These are phyloP conservation scores for Philotrypesis tridentata DNA, from an alignment of 1,140 invertebrate species.

Conservation along the genomic window DNA sequence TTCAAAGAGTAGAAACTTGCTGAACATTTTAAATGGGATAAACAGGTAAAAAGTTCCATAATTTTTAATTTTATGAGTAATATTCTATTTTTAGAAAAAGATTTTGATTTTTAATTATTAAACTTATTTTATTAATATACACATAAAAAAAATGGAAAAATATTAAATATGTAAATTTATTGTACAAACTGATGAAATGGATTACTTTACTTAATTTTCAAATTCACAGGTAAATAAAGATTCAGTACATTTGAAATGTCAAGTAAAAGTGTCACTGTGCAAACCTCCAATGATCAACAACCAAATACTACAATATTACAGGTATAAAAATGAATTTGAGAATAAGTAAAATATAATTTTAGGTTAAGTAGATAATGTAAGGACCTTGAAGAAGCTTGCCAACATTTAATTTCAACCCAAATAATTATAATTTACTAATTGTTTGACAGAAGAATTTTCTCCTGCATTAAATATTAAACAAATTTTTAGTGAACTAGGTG, in stretches of 20 bases:
- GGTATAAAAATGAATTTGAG: conserved; percentile 67
- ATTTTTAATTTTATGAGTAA: too few relatives aligned
- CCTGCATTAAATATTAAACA: conserved; percentile 79
- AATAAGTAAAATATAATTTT: neutral
- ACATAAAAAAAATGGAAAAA: too few relatives aligned
- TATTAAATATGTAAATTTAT: too few relatives aligned
- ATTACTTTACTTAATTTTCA: neutral
- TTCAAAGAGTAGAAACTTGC: too few relatives aligned
- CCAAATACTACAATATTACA: conserved; percentile 83
- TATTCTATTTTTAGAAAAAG: too few relatives aligned
- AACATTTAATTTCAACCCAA: conserved; percentile 82
- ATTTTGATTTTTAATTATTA: too few relatives aligned
- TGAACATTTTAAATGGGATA: too few relatives aligned
- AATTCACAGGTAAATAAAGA: neutral
- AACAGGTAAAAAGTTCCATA: too few relatives aligned
- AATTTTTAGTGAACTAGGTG: conserved; percentile 77
- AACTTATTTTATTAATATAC: too few relatives aligned
- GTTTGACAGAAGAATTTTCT: conserved; percentile 77
- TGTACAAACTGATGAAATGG: too few relatives aligned
- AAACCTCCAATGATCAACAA: conserved; percentile 80
- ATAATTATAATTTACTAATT: conserved; percentile 82
- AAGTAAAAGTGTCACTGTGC: conserved; percentile 73
- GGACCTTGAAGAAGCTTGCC: conserved; percentile 87
- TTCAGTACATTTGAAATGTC: too few relatives aligned
- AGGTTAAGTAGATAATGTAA: too few relatives aligned